These are phyloP conservation scores for Brachypalpus laphriformis DNA, from an alignment of 2,888 invertebrate species.

Conservation along the genomic window DNA sequence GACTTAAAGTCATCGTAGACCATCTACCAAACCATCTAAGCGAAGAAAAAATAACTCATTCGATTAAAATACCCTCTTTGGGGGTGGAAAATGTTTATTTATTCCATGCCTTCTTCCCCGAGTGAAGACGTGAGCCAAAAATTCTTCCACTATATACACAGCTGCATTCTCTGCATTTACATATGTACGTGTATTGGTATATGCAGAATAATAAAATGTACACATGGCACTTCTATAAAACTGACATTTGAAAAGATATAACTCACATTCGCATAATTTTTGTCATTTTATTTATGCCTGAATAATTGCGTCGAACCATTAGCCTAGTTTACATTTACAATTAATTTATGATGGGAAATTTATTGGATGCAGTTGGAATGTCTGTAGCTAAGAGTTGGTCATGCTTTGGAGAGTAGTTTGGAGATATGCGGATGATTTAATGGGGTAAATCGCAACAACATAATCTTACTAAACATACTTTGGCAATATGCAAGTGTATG, in stretches of 20 bases:
- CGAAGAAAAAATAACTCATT: no score
- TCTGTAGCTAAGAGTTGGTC: not conserved
- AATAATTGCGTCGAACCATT: slow-evolving; percentile 8
- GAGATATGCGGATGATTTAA: not conserved
- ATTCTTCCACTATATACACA: not conserved
- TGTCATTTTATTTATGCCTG: slow-evolving; percentile 1
- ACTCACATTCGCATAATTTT: not conserved
- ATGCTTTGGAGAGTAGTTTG: not conserved
- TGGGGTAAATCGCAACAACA: not conserved
- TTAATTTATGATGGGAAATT: slow-evolving; percentile 29
- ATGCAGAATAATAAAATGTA: not conserved
- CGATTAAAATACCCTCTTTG: not conserved
- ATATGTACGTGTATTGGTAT: not conserved
- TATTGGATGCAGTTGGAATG: not conserved
- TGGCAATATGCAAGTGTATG: not conserved
- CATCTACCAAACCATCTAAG: no score
- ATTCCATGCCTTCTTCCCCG: not conserved
- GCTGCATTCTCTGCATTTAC: not conserved
- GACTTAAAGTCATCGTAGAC: no score
- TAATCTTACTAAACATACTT: not conserved
- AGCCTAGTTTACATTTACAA: slow-evolving; percentile 19
- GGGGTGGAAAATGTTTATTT: not conserved
- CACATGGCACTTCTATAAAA: not conserved
- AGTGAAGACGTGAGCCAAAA: not conserved
- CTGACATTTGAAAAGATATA: not conserved